A percentile compares a stretch with the other conserved stretches of the same genome.
phyloP scores from a whole-genome alignment of 2,113 vertebrate species.

The Cavia aperea region DNA sequence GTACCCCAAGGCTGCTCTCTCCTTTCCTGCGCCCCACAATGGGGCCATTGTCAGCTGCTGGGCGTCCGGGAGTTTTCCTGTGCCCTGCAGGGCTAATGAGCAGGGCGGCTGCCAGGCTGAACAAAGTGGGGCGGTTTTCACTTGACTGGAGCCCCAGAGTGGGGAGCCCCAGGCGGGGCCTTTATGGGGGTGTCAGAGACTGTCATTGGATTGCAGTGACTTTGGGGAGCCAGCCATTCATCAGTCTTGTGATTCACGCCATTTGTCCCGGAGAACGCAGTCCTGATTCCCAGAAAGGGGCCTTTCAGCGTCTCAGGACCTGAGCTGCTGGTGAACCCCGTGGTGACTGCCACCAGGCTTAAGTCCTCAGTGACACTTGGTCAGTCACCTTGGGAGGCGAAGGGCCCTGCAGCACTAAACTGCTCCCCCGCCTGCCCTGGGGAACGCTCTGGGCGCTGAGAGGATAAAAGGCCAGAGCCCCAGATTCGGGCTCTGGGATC shows the following conservation, averaged over 20 bases:
- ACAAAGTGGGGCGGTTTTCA: conserved; percentile 16
- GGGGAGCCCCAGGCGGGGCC: conserved; percentile 47
- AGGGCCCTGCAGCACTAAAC: fast-evolving
- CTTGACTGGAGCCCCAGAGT: conserved; percentile 28
- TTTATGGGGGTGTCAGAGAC: conserved; percentile 18
- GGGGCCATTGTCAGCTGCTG: conserved; percentile 65
- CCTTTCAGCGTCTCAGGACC: conserved; percentile 56
- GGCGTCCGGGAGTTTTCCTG: background rate
- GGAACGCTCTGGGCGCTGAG: background rate
- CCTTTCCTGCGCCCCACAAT: conserved; percentile 62
- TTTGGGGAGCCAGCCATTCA: conserved; percentile 58
- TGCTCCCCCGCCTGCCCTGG: fast-evolving
- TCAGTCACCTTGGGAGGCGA: background rate
- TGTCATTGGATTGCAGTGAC: conserved; percentile 42
- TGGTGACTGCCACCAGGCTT: conserved; percentile 40
- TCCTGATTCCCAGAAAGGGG: conserved; percentile 15
- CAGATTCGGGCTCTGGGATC: background rate
- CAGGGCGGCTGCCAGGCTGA: conserved; percentile 54
- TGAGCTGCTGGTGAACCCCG: background rate
- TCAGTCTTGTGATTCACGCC: conserved; percentile 31
- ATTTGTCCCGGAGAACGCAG: conserved; percentile 50
- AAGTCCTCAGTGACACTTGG: background rate
- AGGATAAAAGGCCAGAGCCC: background rate
- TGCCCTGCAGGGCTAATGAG: conserved; percentile 53
- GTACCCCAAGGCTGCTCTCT: conserved; percentile 46